Base-by-base conservation (phyloP, 2,113 vertebrate species). In the Ptilorrhoa leucosticta region DNA sequence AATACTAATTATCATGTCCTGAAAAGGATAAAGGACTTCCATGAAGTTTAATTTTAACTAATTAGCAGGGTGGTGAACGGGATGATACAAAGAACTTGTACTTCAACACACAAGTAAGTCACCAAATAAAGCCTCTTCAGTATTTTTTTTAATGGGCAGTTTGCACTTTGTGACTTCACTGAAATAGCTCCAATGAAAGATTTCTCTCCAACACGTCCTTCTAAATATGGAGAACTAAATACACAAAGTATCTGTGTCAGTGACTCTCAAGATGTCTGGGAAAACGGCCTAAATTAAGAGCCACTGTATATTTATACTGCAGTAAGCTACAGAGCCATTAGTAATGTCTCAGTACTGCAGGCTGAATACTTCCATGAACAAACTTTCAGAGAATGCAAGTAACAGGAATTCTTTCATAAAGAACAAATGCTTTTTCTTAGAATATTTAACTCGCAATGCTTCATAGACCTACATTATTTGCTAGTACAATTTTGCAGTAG, bases 41-140 rank as follows among this genome's bases (percentile, higher is more conserved):
- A 83, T 12, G 44, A 16, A 75, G 54, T 71, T 95, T 90, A 64
- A 92, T 89, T 91, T 83, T 92, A 93, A 69, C 47, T 90, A 95
- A 97, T 80, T 83, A 95, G 73, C 60, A 92, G 51, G 88, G 56
- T 95, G 72, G 69, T 75, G 92, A 92, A 66, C 24, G 28, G 15
- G 39, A 92, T 5, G 1, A 53, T 81, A 86, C 42, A 63, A 88
- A 88, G 75, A 89, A 58, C 88, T 83, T 66, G 30, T 39, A 90
- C 61, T 87, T 86, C 72, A 81, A 73, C 51, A 89, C 26, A 39
- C 35, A 93, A 77, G 39, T 22, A 89, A 78, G 58, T 31, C 60
- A 88, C 56, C 33, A 89, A 86, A 77, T 65, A 92, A 90, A 90
- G 72, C 33, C 28, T 85, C 88, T 80, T 77, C 16, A 6, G 53